A percentile compares a stretch with the other conserved stretches of the same genome.
Conservation (phyloP, 2,888 invertebrate genomes). For the Diogma glabrata region DNA sequence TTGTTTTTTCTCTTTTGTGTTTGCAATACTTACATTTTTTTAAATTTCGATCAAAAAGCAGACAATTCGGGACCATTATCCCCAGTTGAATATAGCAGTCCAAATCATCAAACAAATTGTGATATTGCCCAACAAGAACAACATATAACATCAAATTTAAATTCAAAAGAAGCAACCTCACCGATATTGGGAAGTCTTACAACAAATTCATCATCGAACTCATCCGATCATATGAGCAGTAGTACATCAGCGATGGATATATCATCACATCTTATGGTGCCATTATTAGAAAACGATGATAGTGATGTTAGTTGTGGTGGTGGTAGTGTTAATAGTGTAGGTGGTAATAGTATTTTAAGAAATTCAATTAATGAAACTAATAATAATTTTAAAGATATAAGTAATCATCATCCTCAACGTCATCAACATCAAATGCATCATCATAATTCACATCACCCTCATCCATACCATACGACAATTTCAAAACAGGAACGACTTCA, state of each 20-base stretch:
- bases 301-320: conserved; percentile 20
- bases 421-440: conserved; percentile 5
- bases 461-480: not conserved
- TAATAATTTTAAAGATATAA: conserved; percentile 9
- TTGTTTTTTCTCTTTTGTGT: not conserved
- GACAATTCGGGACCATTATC: conserved; percentile 34
- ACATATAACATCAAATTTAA: conserved; percentile 23
- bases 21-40: not conserved
- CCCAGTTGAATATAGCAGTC: conserved; percentile 30
- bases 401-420: conserved; percentile 1
- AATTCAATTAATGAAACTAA: conserved; percentile 3
- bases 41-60: conserved; percentile 21
- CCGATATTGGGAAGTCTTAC: conserved; percentile 16
- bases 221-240: not conserved
- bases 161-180: conserved; percentile 18
- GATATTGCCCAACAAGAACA: conserved; percentile 15
- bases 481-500: not conserved
- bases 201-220: conserved; percentile 15
- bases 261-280: not conserved
- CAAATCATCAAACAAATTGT: conserved; percentile 22
- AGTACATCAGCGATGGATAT: not conserved
- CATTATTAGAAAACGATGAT: conserved; percentile 20
- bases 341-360: not conserved
- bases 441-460: not conserved
- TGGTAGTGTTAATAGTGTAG: conserved; percentile 1